Base-by-base conservation (phyloP, 1,140 invertebrate species). In the Drosophila funebris region DNA sequence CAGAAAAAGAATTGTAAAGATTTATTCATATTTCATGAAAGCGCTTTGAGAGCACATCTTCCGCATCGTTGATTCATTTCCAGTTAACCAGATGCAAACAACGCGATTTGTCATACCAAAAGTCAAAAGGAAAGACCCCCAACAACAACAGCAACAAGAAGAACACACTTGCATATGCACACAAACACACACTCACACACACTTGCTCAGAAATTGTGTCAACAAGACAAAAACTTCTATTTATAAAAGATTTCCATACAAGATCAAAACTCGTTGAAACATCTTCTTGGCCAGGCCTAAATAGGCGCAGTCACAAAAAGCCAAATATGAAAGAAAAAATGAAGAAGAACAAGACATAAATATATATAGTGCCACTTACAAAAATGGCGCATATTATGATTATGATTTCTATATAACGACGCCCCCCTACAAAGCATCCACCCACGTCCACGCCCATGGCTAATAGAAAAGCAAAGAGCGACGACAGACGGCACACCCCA, bases 181-280 rank as follows among this genome's bases (percentile, higher is more conserved):
- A 2, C 1, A 22, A 2, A 22, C 24, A 27, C 24, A 2, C 54
- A 33, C 4, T 11, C 4, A 41, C 2, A 44, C 31, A 33, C 31
- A 46, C 41, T 46, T 14, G 18, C 8, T 24, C 54, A 53, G 36
- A 72, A 83, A 83, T 78, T 83, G 79, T 83, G 79, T 83, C 79
- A 83, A 41, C 48, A 57, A n/a, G n/a, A n/a, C n/a, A n/a, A n/a
- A n/a, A n/a, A 37, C 54, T 72, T 72, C 54, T 76, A 76, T 63
- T 70, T 76, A 71, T 57, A 58, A 75, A 58, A 67, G 58, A 78
- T 71, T 70, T 68, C 76, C 60, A 79, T 88, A 68, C 20, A 64
- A 82, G 78, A 80, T 77, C 53, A 79, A 74, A 82, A 77, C 70
- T 39, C 81, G 81, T 80, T 78, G 70, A 82, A 74, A 52, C 73